These are phyloP conservation scores for Corticium candelabrum DNA, from an alignment of 37 sponge, comb jelly and placozoan species.

Conservation along the genomic window DNA sequence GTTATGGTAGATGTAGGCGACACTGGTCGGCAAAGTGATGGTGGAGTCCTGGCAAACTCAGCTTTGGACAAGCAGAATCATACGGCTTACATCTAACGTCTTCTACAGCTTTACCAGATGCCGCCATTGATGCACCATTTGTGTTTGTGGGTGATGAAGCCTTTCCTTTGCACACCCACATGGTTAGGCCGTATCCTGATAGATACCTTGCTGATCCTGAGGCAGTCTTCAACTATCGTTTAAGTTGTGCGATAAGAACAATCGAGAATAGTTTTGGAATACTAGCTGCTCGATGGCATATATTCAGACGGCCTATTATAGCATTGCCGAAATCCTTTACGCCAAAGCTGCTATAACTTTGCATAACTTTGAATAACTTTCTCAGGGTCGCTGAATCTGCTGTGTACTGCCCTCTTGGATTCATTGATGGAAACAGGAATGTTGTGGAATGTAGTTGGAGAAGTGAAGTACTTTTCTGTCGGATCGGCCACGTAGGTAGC, in stretches of 20 bases:
- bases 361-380: slow-evolving; percentile 19
- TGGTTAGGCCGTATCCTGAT: background rate
- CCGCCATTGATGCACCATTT: too few relatives aligned
- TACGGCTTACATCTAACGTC: too few relatives aligned
- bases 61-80: too few relatives aligned
- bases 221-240: slow-evolving; percentile 16
- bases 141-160: too few relatives aligned
- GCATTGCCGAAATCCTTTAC: slow-evolving; percentile 21
- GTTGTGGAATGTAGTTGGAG: slow-evolving; percentile 24
- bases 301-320: slow-evolving; percentile 21
- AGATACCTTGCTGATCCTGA: background rate
- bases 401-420: slow-evolving; percentile 21
- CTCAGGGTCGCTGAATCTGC: slow-evolving; percentile 12
- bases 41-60: too few relatives aligned
- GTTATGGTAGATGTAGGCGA: too few relatives aligned
- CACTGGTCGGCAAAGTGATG: too few relatives aligned
- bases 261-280: slow-evolving; percentile 16
- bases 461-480: background rate
- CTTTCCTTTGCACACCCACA: too few relatives aligned
- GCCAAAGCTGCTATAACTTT: slow-evolving; percentile 28
- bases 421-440: slow-evolving; percentile 35
- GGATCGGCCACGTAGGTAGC: too few relatives aligned
- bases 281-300: slow-evolving; percentile 15
- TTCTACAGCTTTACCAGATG: too few relatives aligned
- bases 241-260: slow-evolving; percentile 19